Evolutionary conservation across 2,888 invertebrate species (phyloP).

Genomic region (Clivina fossor): DNA sequence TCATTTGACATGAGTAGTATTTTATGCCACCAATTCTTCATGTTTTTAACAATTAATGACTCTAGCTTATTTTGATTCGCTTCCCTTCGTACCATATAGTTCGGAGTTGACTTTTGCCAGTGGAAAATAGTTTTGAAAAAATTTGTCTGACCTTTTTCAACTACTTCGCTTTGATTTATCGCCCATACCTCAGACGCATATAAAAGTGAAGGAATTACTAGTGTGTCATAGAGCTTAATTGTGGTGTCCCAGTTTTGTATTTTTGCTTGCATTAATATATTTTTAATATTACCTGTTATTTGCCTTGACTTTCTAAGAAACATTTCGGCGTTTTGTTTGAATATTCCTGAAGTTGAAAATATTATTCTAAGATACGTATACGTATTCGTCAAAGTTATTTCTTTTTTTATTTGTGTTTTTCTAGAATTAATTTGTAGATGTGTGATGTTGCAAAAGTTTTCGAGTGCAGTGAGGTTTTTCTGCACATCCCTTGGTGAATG

Average conservation of each 20-base stretch:
- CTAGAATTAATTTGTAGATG: too few species aligned
- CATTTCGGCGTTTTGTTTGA: background rate
- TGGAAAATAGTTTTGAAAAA: background rate
- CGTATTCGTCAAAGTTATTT: background rate
- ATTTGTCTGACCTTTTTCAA: slow-evolving; percentile 1
- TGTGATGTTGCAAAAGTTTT: too few species aligned
- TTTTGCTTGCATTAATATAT: background rate
- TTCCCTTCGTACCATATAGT: background rate
- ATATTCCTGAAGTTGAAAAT: background rate
- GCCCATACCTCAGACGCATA: slow-evolving; percentile 1
- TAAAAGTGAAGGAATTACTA: background rate
- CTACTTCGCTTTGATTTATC: background rate
- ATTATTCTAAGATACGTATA: background rate
- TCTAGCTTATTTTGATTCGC: background rate
- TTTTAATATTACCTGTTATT: background rate
- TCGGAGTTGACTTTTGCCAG: background rate
- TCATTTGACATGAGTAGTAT: too few species aligned
- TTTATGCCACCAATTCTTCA: too few species aligned
- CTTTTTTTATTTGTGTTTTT: too few species aligned
- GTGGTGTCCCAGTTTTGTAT: background rate
- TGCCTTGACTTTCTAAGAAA: background rate
- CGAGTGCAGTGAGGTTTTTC: slow-evolving; percentile 2
- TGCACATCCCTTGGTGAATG: background rate
- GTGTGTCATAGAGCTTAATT: background rate
- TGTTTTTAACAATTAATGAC: background rate